Percentiles rank a stretch among this genome's conserved stretches.
These are phyloP conservation scores for Calosoma granatense DNA, from an alignment of 1,140 invertebrate genomes.

Conservation along the genomic window DNA sequence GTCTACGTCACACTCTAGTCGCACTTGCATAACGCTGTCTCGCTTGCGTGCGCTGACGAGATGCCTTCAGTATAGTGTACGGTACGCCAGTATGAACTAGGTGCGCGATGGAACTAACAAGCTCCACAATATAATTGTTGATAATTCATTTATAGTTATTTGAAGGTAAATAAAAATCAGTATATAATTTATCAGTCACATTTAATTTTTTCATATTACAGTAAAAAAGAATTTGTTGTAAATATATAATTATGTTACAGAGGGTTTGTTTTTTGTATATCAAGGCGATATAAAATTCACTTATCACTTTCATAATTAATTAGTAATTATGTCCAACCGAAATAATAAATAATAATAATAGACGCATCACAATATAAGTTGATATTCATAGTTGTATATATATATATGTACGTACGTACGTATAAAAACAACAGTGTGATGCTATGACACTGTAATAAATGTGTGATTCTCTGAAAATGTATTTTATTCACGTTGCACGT, in stretches of 20 bases:
- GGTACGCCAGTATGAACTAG: no score
- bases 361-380: conserved; percentile 4
- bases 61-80: no score
- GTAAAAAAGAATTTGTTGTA: conserved; percentile 9
- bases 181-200: conserved; percentile 7
- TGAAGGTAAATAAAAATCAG: no score
- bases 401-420: not conserved
- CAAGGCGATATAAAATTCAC: conserved; percentile 4
- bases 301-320: conserved; percentile 2
- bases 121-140: no score
- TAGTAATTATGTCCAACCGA: not conserved
- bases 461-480: not conserved
- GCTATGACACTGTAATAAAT: not conserved
- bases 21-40: no score
- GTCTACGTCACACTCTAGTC: no score
- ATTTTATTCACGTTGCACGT: not conserved
- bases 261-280: conserved; percentile 5
- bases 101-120: no score
- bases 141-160: no score
- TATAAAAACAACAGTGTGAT: not conserved
- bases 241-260: conserved; percentile 8
- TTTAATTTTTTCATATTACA: not conserved
- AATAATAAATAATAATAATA: not conserved
- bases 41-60: no score
- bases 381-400: not conserved